Percentiles rank a stretch among this genome's conserved stretches.
Conservation (phyloP, 2,888 invertebrate genomes). For the Onthophagus sagittarius region DNA sequence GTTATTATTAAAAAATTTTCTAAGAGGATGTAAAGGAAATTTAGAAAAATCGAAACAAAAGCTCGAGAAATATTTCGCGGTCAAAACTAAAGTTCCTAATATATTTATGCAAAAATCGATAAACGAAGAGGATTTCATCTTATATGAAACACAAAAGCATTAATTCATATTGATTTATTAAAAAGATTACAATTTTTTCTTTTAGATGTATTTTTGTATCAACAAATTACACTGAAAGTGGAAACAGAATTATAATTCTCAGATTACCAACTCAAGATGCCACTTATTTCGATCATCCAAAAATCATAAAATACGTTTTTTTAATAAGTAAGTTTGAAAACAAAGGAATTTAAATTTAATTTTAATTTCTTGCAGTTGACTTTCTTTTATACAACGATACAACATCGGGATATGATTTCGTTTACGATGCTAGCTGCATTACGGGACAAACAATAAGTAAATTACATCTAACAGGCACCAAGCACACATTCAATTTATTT, state of each 20-base stretch:
- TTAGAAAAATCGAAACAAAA: neutral
- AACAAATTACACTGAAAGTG: neutral
- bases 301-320: neutral
- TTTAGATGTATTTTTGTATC: neutral
- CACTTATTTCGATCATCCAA: neutral
- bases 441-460: neutral
- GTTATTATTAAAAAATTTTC: neutral
- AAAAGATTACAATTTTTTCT: neutral
- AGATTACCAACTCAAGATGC: neutral
- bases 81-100: neutral
- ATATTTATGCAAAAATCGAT: neutral
- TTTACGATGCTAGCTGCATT: neutral
- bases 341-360: neutral
- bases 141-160: neutral
- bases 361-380: neutral
- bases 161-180: neutral
- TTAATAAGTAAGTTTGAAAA: neutral
- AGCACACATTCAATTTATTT: neutral
- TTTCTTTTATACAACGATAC: neutral
- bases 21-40: neutral
- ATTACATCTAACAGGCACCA: neutral
- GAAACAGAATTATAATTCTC: neutral
- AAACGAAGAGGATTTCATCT: neutral
- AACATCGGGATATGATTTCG: neutral
- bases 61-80: neutral